phyloP scores from a whole-genome alignment of 2,113 vertebrate species.

The zebrafish (Danio rerio) region DNA sequence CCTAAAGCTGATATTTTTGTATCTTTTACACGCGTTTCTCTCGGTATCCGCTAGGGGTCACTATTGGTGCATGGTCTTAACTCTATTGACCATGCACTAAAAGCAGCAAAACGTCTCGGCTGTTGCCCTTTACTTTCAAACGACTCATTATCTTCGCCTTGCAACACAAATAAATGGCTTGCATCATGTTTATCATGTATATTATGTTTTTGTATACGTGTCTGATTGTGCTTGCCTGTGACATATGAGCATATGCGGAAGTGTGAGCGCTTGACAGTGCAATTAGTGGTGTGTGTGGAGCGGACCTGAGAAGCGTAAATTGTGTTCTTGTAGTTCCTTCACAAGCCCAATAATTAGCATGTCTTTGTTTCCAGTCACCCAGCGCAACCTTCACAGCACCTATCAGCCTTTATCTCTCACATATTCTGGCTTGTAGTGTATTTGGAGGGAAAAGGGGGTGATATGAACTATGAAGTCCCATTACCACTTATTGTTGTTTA shows the following conservation, averaged over 20 bases:
- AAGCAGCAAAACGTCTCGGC: not conserved
- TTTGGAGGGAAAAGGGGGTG: not conserved
- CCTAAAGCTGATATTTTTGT: not conserved
- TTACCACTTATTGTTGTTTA: not conserved
- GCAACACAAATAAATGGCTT: slow-evolving; percentile 25
- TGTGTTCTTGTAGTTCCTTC: slow-evolving; percentile 28
- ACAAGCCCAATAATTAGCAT: slow-evolving; percentile 64
- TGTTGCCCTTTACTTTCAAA: slow-evolving; percentile 24
- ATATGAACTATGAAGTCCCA: no score
- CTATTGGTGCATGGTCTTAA: slow-evolving; percentile 64
- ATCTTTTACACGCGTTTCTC: not conserved
- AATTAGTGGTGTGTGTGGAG: slow-evolving; percentile 47
- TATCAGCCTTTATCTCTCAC: slow-evolving; percentile 45
- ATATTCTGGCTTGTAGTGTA: not conserved
- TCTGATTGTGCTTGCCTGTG: not conserved
- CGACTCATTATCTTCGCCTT: slow-evolving; percentile 9
- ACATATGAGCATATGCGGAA: slow-evolving; percentile 2
- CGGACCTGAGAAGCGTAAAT: slow-evolving; percentile 31
- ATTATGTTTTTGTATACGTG: slow-evolving; percentile 1
- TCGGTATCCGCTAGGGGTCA: slow-evolving; percentile 68
- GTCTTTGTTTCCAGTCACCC: slow-evolving; percentile 45
- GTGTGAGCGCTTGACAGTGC: slow-evolving; percentile 44
- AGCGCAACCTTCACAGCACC: slow-evolving; percentile 17
- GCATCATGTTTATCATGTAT: slow-evolving; percentile 29
- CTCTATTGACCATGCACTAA: not conserved